Percentiles rank a stretch among this genome's conserved stretches.
phyloP scores from a whole-genome alignment of 2,797 vertebrate genomes.

The Crypturellus tataupa region DNA sequence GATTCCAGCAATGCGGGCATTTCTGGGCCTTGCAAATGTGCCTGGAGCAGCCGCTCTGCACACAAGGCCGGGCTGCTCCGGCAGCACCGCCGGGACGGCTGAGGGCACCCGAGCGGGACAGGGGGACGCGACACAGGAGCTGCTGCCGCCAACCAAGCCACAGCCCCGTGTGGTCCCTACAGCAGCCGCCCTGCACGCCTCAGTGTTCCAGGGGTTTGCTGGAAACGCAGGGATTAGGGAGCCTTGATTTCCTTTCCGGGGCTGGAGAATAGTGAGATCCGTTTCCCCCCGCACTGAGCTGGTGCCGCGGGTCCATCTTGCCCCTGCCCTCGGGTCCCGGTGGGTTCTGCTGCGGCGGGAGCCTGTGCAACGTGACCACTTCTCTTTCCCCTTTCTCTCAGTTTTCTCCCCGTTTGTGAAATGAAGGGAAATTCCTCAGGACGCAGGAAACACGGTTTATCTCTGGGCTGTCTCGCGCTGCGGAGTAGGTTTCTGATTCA shows the following conservation, averaged over 20 bases:
- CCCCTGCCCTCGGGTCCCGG: neutral
- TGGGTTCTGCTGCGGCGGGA: neutral
- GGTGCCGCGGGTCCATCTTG: neutral
- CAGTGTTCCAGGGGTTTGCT: neutral
- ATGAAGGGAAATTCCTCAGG: neutral
- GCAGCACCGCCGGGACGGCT: no score
- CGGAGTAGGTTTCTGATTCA: neutral
- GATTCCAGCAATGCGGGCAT: neutral
- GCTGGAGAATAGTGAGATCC: neutral
- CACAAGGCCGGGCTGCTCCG: no score
- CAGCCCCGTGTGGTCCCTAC: no score
- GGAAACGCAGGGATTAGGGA: constrained; percentile 6
- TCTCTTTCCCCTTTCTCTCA: neutral
- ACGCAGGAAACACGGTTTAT: rapidly evolving
- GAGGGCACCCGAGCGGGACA: no score
- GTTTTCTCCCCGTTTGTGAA: neutral
- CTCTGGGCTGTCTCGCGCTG: neutral
- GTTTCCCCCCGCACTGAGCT: neutral
- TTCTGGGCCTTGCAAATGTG: neutral
- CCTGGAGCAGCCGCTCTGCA: neutral
- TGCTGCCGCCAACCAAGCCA: no score
- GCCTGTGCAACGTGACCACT: neutral
- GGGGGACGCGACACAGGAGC: no score
- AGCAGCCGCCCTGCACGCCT: no score
- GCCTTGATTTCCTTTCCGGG: neutral